These are phyloP conservation scores for Malthinus flaveolus DNA, from an alignment of 2,888 invertebrate genomes.

Conservation along the genomic window DNA sequence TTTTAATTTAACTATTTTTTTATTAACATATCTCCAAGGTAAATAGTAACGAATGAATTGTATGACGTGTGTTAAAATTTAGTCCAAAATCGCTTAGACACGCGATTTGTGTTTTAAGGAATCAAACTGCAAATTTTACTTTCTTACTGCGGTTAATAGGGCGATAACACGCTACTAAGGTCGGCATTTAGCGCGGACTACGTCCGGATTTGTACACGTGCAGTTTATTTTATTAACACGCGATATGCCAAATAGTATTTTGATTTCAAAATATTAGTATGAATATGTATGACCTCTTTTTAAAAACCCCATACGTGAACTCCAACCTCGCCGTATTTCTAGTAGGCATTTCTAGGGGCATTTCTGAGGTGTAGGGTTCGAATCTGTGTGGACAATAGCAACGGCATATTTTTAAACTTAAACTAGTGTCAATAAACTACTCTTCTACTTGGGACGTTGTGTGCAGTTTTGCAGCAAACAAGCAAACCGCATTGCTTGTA, in stretches of 20 bases:
- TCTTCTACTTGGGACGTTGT: no score
- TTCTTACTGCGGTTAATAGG: constrained; percentile 47
- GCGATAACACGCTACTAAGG: constrained; percentile 43
- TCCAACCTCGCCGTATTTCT: no score
- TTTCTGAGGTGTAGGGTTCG: no score
- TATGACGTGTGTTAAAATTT: constrained; percentile 33
- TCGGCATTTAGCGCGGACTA: constrained; percentile 42
- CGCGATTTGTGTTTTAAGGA: constrained; percentile 42
- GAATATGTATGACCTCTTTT: constrained; percentile 1
- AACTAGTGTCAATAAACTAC: no score
- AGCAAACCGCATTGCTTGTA: no score
- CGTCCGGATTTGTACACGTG: constrained; percentile 37
- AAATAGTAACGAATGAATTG: background rate
- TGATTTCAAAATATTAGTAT: background rate
- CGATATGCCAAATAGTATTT: constrained; percentile 16
- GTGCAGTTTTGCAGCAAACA: no score
- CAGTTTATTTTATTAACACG: constrained; percentile 14
- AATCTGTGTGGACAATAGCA: no score
- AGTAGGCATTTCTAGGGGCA: no score
- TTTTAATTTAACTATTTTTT: no score
- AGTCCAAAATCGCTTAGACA: constrained; percentile 28
- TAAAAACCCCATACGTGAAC: background rate
- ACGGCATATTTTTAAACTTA: no score
- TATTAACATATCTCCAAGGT: constrained; percentile 6
- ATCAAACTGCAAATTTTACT: constrained; percentile 45